A percentile compares a stretch with the other conserved stretches of the same genome.
phyloP scores from a whole-genome alignment of 2,888 invertebrate species.

The Leptodirus hochenwartii region DNA sequence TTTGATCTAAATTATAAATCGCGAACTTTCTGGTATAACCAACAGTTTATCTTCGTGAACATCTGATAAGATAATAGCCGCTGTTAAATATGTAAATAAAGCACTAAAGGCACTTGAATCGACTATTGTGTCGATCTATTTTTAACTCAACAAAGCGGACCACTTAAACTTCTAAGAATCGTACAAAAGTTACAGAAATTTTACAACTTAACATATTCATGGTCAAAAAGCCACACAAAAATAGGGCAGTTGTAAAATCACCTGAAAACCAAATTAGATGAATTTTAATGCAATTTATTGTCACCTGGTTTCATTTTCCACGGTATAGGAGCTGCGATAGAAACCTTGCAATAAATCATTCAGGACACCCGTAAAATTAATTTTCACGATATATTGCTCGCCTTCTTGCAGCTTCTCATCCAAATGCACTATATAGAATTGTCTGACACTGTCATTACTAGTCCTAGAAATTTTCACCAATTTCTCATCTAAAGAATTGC shows the following conservation, averaged over 20 bases:
- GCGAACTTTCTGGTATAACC: too few species aligned
- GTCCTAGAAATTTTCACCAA: too few species aligned
- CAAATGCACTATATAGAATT: constrained; percentile 51
- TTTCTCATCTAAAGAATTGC: too few species aligned
- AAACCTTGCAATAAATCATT: constrained; percentile 65
- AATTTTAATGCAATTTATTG: constrained; percentile 12
- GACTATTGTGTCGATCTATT: too few species aligned
- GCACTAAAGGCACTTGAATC: too few species aligned
- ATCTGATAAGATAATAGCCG: too few species aligned
- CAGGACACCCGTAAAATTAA: constrained; percentile 52
- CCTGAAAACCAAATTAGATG: constrained; percentile 1
- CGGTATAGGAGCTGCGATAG: constrained; percentile 63
- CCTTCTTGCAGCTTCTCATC: constrained; percentile 36
- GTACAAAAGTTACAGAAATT: too few species aligned
- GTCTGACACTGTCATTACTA: constrained; percentile 39
- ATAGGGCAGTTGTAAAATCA: constrained; percentile 2
- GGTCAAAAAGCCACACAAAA: neutral
- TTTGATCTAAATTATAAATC: too few species aligned
- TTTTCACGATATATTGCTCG: constrained; percentile 43
- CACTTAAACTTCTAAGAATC: too few species aligned
- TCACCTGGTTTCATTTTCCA: constrained; percentile 50
- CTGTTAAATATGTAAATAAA: too few species aligned
- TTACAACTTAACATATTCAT: neutral
- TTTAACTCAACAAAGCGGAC: too few species aligned
- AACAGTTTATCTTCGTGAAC: too few species aligned